A percentile compares a stretch with the other conserved stretches of the same genome.
These are phyloP conservation scores for Cryptops parisi DNA, from an alignment of 2,888 invertebrate genomes.

Conservation along the genomic window DNA sequence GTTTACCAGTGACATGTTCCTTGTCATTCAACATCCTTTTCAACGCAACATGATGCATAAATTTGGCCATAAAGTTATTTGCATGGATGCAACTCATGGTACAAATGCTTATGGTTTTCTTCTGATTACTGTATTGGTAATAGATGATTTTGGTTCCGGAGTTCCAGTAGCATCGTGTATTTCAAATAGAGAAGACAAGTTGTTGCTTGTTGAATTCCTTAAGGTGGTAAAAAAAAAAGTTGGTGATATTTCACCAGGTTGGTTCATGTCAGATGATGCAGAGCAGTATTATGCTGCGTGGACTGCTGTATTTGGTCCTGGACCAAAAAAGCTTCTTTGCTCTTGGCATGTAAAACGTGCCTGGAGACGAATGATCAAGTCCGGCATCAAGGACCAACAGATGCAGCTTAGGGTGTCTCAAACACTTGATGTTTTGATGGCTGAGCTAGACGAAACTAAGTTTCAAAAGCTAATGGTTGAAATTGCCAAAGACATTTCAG, in stretches of 20 bases:
- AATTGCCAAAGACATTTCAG: background rate
- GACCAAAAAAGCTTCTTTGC: background rate
- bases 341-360: background rate
- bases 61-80: background rate
- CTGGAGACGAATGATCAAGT: no score
- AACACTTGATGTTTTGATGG: background rate
- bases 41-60: background rate
- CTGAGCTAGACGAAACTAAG: background rate
- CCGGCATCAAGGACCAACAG: background rate
- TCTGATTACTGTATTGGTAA: background rate
- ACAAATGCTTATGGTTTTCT: background rate
- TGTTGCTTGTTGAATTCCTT: background rate
- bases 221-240: background rate
- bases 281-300: background rate
- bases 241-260: background rate
- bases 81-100: background rate
- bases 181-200: background rate
- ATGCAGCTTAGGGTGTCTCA: background rate
- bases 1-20: background rate
- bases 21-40: background rate
- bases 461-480: background rate
- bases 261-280: background rate
- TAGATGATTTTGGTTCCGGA: background rate
- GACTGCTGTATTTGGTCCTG: background rate
- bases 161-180: background rate